Evolutionary conservation across 1,140 invertebrate species (phyloP).

Genomic region (Cheumatopsyche charites): DNA sequence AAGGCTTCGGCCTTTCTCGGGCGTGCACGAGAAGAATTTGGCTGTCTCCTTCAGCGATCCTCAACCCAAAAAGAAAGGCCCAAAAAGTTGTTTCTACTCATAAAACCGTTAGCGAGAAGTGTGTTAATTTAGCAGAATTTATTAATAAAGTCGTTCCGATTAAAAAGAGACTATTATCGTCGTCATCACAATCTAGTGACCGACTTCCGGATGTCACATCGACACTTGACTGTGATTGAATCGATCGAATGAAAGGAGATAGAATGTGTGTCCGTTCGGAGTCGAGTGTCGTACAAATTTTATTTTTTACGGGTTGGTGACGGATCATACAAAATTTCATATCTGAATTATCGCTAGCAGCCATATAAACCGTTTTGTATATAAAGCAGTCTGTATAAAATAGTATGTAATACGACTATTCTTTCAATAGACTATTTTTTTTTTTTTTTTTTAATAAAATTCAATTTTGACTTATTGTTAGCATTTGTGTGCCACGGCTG

Average conservation of each 20-base stretch:
- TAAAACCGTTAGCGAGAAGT: constrained; percentile 48
- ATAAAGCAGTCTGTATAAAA: constrained; percentile 9
- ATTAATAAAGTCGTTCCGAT: constrained; percentile 9
- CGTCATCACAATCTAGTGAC: background rate
- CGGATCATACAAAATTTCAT: constrained; percentile 1
- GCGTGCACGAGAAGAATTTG: constrained; percentile 63
- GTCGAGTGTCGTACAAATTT: constrained; percentile 10
- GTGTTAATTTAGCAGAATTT: constrained; percentile 28
- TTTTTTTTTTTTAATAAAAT: too few species aligned
- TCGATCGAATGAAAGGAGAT: background rate
- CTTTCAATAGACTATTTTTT: too few species aligned
- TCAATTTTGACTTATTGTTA: background rate
- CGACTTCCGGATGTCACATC: too few species aligned
- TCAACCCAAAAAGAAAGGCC: constrained; percentile 48
- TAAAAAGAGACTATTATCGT: constrained; percentile 10
- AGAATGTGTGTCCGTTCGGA: background rate
- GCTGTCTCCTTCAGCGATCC: constrained; percentile 56
- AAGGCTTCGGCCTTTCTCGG: constrained; percentile 72
- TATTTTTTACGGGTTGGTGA: constrained; percentile 33
- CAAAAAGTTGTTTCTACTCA: constrained; percentile 64
- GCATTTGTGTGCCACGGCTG: background rate
- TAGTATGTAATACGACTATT: background rate
- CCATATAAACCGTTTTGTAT: constrained; percentile 7
- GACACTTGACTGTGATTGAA: too few species aligned
- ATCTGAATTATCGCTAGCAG: constrained; percentile 1